Conservation (phyloP, 2,797 vertebrate genomes). For the Muscicapa comitata region DNA sequence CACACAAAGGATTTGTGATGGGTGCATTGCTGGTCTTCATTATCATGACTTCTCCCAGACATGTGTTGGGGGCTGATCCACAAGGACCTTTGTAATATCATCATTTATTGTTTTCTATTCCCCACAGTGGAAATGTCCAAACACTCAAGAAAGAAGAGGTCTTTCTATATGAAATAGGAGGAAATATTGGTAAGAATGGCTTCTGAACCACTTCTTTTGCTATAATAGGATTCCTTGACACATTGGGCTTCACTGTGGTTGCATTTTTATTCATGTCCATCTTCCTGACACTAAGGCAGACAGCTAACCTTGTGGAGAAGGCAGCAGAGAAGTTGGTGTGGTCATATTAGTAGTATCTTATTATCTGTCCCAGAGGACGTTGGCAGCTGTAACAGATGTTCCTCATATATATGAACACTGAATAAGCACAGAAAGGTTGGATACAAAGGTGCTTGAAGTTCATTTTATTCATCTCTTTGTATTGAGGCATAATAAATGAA, state of each 20-base stretch:
- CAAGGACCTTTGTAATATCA: background rate
- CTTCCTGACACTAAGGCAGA: background rate
- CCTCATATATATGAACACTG: background rate
- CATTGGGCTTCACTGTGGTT: background rate
- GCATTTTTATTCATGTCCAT: background rate
- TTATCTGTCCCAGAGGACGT: background rate
- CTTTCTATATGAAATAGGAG: slow-evolving; percentile 90
- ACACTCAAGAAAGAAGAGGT: slow-evolving; percentile 82
- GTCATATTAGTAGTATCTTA: background rate
- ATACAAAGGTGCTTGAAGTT: background rate
- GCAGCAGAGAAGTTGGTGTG: background rate
- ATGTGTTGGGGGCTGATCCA: background rate
- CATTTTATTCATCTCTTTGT: background rate
- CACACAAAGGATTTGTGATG: background rate
- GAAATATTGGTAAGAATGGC: slow-evolving; percentile 88
- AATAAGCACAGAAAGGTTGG: background rate
- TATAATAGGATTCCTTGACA: background rate
- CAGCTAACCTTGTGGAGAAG: background rate
- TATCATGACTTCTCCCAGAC: background rate
- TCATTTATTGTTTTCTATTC: slow-evolving; percentile 53
- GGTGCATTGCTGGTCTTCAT: slow-evolving; percentile 1
- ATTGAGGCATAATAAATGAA: background rate
- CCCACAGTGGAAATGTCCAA: slow-evolving; percentile 71
- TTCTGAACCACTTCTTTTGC: background rate
- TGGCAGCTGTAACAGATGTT: background rate